Percentiles rank a stretch among this genome's conserved stretches.
These are phyloP conservation scores for Hemicrepidius hirtus DNA, from an alignment of 2,888 invertebrate genomes.

Conservation along the genomic window DNA sequence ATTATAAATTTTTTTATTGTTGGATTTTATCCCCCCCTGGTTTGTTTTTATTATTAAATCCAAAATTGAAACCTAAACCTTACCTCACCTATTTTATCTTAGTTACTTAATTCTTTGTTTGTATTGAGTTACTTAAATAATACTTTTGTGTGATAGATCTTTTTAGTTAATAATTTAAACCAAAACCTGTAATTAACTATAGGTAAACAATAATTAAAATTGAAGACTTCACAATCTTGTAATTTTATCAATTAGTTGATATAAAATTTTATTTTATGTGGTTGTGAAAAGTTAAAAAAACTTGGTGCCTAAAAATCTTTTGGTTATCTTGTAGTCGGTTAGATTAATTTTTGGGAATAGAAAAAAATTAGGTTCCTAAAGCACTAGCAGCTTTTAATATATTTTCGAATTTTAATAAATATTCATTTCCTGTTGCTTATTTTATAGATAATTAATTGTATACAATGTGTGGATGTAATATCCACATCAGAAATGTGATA, in stretches of 20 bases:
- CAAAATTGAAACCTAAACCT: not conserved
- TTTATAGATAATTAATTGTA: conserved; percentile 34
- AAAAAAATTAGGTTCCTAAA: conserved; percentile 13
- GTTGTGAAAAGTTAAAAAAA: conserved; percentile 38
- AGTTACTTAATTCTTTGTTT: not conserved
- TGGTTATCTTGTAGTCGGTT: not conserved
- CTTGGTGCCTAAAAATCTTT: conserved; percentile 35
- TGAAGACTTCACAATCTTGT: not conserved
- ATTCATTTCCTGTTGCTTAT: conserved; percentile 16
- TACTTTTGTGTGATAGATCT: conserved; percentile 10
- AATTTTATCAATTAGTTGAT: conserved; percentile 11
- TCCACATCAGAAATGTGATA: conserved; percentile 84
- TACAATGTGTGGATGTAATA: conserved; percentile 73
- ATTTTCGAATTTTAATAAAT: not conserved
- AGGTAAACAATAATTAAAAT: not conserved
- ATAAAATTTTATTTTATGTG: conserved; percentile 31
- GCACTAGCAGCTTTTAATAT: not conserved
- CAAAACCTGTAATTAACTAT: no score
- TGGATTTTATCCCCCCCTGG: not conserved
- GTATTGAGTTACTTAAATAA: no score
- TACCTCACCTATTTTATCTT: not conserved
- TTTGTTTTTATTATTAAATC: not conserved
- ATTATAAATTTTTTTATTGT: not conserved
- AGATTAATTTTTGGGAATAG: not conserved
- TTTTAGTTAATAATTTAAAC: not conserved